These are phyloP conservation scores for Sceloporus tristichus DNA, from an alignment of 2,113 vertebrate species.

Conservation along the genomic window DNA sequence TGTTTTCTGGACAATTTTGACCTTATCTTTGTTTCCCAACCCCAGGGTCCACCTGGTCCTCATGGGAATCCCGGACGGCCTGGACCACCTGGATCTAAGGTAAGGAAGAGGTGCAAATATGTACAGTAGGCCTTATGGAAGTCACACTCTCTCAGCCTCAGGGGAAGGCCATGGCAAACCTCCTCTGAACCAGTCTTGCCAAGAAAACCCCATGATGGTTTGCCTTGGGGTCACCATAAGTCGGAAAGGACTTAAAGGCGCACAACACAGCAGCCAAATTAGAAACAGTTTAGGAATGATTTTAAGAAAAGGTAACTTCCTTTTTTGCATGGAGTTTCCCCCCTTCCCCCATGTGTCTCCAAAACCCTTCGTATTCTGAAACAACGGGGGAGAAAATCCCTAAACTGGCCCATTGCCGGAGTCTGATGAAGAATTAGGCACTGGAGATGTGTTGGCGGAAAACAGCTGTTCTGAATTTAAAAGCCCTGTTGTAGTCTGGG, in stretches of 20 bases:
- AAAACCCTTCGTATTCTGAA: slow-evolving; percentile 57
- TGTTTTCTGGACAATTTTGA: background rate
- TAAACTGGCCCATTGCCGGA: slow-evolving; percentile 57
- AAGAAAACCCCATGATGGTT: too few species aligned
- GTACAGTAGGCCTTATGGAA: too few species aligned
- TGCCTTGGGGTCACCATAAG: too few species aligned
- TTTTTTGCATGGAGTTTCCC: too few species aligned
- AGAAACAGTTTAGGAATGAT: too few species aligned
- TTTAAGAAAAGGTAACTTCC: too few species aligned
- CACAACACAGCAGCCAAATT: too few species aligned
- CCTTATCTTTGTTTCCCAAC: slow-evolving; percentile 52
- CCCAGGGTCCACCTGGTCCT: slow-evolving; percentile 90
- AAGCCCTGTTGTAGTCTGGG: slow-evolving; percentile 33
- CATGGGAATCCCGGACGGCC: slow-evolving; percentile 92
- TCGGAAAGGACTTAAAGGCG: too few species aligned
- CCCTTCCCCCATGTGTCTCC: slow-evolving; percentile 33
- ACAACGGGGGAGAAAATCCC: slow-evolving; percentile 50
- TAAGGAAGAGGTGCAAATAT: slow-evolving; percentile 63
- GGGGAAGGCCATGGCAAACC: too few species aligned
- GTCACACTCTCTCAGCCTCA: too few species aligned
- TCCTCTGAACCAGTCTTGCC: too few species aligned
- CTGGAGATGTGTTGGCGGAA: slow-evolving; percentile 55
- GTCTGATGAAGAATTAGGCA: slow-evolving; percentile 66
- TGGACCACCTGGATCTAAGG: slow-evolving; percentile 88
- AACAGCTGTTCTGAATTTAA: slow-evolving; percentile 62